Evolutionary conservation across 2,888 invertebrate genomes (phyloP).

Genomic region (Pseudoips prasinana): DNA sequence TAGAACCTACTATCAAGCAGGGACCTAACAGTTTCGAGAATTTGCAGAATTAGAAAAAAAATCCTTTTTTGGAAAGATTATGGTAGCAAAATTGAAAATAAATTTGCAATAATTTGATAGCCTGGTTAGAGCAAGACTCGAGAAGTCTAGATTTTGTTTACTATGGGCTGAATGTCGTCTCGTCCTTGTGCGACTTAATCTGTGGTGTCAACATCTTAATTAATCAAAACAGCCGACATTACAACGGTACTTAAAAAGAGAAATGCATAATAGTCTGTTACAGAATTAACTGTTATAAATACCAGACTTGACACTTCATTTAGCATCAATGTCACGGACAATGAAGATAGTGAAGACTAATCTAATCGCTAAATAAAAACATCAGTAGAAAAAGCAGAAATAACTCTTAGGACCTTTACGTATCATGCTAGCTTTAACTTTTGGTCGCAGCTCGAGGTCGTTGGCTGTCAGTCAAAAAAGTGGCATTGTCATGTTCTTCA

Average conservation of each 20-base stretch:
- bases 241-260: slow-evolving; percentile 19
- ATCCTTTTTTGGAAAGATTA: no score
- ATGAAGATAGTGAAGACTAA: slow-evolving; percentile 47
- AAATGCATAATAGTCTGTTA: slow-evolving; percentile 29
- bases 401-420: slow-evolving; percentile 44
- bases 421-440: slow-evolving; percentile 36
- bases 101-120: no score
- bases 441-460: slow-evolving; percentile 44
- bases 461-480: slow-evolving; percentile 58
- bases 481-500: slow-evolving; percentile 55
- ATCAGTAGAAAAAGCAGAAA: slow-evolving; percentile 37
- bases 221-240: slow-evolving; percentile 9
- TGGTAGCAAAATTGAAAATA: no score
- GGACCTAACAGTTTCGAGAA: no score
- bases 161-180: no score
- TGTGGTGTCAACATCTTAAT: slow-evolving; percentile 15
- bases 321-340: slow-evolving; percentile 64
- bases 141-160: no score
- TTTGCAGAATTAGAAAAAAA: no score
- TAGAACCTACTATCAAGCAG: no score
- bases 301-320: slow-evolving; percentile 61
- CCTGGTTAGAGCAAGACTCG: no score
- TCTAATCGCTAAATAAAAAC: slow-evolving; percentile 49
- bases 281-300: slow-evolving; percentile 51
- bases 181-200: no score